Percentiles rank a stretch among this genome's conserved stretches.
Evolutionary conservation across 2,113 vertebrate species (phyloP).

Genomic region (Propithecus coquereli): DNA sequence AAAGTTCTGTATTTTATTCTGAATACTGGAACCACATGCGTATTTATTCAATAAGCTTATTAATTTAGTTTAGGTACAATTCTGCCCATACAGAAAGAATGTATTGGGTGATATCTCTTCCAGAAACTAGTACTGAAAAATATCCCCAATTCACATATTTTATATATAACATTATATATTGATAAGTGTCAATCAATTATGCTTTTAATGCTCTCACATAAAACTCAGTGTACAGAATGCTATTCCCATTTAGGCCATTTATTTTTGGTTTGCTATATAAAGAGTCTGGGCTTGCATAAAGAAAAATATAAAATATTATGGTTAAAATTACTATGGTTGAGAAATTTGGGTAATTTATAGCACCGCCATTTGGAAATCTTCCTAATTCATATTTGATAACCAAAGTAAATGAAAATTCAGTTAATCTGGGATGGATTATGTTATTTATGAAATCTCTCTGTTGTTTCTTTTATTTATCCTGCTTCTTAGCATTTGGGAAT

Average conservation of each 20-base stretch:
- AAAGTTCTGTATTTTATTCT: constrained; percentile 31
- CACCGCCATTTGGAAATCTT: not conserved
- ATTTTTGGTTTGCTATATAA: constrained; percentile 33
- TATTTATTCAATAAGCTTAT: not conserved
- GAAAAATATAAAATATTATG: not conserved
- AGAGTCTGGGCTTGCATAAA: not conserved
- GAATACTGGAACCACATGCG: not conserved
- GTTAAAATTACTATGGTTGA: constrained; percentile 25
- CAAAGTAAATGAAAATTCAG: constrained; percentile 4
- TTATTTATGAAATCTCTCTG: not conserved
- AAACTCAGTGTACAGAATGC: not conserved
- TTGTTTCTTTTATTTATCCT: not conserved
- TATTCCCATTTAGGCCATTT: not conserved
- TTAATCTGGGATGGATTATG: not conserved
- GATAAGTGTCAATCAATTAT: not conserved
- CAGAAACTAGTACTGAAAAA: not conserved
- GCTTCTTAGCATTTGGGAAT: not conserved
- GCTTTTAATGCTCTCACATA: not conserved
- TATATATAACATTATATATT: not conserved
- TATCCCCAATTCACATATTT: not conserved
- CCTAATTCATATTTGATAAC: constrained; percentile 31
- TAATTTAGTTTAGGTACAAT: not conserved
- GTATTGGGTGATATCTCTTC: not conserved
- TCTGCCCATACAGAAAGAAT: not conserved
- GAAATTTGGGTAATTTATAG: constrained; percentile 24